Conservation (phyloP, 2,797 vertebrate species). For the Scolopax rusticola region DNA sequence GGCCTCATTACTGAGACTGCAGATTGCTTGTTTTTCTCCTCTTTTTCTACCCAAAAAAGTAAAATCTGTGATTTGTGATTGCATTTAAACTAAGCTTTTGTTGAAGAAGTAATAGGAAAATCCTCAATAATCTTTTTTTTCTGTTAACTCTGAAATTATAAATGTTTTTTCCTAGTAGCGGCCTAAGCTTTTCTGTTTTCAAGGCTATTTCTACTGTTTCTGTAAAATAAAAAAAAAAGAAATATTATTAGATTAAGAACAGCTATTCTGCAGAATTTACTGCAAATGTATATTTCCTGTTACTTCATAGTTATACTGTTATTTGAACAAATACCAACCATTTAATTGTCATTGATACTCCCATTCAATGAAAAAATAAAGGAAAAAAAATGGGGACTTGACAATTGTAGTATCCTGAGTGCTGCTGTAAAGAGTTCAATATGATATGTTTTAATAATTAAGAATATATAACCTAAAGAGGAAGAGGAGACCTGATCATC, state of each 20-base stretch:
- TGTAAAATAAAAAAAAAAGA: background rate
- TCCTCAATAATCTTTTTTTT: background rate
- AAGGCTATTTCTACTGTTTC: background rate
- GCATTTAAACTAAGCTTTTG: background rate
- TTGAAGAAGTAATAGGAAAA: constrained; percentile 20
- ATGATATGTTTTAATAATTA: background rate
- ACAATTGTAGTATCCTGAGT: background rate
- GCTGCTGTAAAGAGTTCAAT: background rate
- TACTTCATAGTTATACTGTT: background rate
- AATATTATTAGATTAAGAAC: background rate
- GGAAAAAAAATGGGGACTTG: background rate
- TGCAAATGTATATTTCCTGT: background rate
- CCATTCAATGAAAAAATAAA: background rate
- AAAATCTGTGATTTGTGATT: background rate
- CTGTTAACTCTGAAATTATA: background rate
- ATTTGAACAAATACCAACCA: background rate
- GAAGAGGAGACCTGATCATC: background rate
- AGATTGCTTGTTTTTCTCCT: background rate
- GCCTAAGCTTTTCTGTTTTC: background rate
- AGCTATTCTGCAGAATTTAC: background rate
- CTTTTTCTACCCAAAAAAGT: background rate
- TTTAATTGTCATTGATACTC: background rate
- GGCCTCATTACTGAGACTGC: background rate
- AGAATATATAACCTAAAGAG: background rate
- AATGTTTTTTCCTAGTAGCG: background rate